Conservation (phyloP, 2,797 vertebrate genomes). For the Petrocephalus sullivani region DNA sequence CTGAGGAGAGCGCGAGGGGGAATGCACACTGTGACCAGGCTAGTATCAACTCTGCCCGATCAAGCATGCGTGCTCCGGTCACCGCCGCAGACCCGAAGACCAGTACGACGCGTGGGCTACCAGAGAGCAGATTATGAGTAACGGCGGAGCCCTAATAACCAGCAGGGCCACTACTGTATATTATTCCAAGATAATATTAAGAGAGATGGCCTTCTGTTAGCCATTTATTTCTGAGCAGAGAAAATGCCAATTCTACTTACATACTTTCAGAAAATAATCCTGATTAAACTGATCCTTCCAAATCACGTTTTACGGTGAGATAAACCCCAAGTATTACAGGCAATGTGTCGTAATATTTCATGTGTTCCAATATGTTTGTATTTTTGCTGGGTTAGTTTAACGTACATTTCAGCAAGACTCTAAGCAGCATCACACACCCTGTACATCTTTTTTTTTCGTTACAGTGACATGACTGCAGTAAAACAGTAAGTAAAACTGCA, state of each 20-base stretch:
- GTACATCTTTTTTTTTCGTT: not conserved
- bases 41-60: not conserved
- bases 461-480: not conserved
- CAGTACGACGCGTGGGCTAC: not conserved
- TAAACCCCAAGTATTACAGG: not conserved
- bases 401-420: not conserved
- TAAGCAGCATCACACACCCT: not conserved
- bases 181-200: not conserved
- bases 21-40: not conserved
- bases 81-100: not conserved
- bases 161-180: not conserved
- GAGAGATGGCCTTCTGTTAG: not conserved
- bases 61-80: not conserved
- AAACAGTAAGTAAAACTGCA: not conserved
- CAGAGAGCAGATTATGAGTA: not conserved
- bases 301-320: not conserved
- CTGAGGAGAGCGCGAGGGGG: constrained; percentile 18
- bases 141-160: not conserved
- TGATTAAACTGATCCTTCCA: not conserved
- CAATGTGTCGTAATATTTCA: not conserved
- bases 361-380: not conserved
- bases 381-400: not conserved
- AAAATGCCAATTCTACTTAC: not conserved
- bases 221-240: not conserved
- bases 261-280: not conserved